phyloP scores from a whole-genome alignment of 2,797 vertebrate species.

The Adrianichthys oophorus region DNA sequence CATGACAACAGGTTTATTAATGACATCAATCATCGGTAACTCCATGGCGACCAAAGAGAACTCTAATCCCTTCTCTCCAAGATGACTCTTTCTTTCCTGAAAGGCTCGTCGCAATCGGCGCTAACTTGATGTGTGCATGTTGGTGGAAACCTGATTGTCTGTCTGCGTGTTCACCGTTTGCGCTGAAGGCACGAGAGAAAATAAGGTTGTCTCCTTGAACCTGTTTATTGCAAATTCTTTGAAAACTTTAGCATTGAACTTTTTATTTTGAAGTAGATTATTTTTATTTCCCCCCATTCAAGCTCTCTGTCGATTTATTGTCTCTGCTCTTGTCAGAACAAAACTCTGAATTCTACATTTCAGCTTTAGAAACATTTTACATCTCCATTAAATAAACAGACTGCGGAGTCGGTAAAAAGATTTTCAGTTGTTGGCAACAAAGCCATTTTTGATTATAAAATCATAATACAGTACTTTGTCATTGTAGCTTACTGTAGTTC shows the following conservation, averaged over 20 bases:
- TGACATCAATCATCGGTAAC: conserved; percentile 80
- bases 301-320: no score
- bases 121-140: conserved; percentile 54
- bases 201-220: conserved; percentile 47
- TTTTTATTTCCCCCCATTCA: no score
- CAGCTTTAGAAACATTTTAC: no score
- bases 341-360: no score
- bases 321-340: no score
- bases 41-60: conserved; percentile 67
- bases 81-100: conserved; percentile 65
- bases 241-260: not conserved
- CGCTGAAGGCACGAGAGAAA: conserved; percentile 22
- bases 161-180: conserved; percentile 36
- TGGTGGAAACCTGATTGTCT: conserved; percentile 55
- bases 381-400: no score
- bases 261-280: no score
- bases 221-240: conserved; percentile 50
- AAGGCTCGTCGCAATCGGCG: conserved; percentile 57
- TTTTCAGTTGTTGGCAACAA: no score
- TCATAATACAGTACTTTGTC: no score
- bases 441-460: no score
- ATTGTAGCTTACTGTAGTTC: no score
- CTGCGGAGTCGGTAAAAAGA: no score
- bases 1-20: conserved; percentile 81
- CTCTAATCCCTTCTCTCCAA: conserved; percentile 67